phyloP scores from a whole-genome alignment of 1,140 invertebrate genomes.

The Sinonovacula constricta region DNA sequence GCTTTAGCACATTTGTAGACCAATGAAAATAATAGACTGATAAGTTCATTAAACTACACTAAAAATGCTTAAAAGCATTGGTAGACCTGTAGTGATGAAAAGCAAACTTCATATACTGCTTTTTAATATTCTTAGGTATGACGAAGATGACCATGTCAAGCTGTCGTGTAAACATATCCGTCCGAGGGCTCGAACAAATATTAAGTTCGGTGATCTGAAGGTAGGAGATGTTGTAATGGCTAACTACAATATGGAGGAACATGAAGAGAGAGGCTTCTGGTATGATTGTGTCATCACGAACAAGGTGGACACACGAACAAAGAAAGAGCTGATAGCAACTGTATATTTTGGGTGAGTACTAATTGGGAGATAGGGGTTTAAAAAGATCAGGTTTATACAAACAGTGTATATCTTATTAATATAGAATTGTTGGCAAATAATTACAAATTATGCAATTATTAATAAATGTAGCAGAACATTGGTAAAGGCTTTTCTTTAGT shows the following conservation, averaged over 20 bases:
- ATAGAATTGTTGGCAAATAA: too few species aligned
- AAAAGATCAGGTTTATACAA: too few species aligned
- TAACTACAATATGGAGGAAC: conserved; percentile 88
- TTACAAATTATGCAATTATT: too few species aligned
- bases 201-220: conserved; percentile 82
- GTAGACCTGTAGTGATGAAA: too few species aligned
- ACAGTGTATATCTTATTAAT: too few species aligned
- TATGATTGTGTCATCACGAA: conserved; percentile 83
- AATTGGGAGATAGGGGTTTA: too few species aligned
- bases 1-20: too few species aligned
- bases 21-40: too few species aligned
- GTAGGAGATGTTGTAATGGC: conserved; percentile 85
- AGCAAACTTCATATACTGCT: neutral
- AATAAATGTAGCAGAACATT: too few species aligned
- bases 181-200: conserved; percentile 82
- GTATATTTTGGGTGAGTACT: conserved; percentile 76
- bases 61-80: too few species aligned
- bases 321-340: conserved; percentile 75
- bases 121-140: conserved; percentile 71
- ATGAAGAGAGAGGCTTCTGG: conserved; percentile 86
- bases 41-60: too few species aligned
- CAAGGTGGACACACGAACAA: conserved; percentile 73
- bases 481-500: too few species aligned
- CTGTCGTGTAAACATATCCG: conserved; percentile 81
- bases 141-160: conserved; percentile 80